Conservation (phyloP, 37 sponge, comb jelly and placozoan species). For the Geodia barretti region DNA sequence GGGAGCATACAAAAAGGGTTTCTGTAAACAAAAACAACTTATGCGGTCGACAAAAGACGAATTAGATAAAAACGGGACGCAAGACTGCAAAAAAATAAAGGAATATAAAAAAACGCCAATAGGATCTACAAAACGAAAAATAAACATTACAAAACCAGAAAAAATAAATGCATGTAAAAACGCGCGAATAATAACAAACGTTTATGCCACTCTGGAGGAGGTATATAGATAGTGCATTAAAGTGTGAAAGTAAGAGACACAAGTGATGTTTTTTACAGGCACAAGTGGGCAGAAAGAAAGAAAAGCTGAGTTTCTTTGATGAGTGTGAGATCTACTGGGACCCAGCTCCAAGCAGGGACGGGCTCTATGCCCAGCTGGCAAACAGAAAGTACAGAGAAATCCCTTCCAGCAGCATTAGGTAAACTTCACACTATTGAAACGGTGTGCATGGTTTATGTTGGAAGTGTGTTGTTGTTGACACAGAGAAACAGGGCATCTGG, state of each 20-base stretch:
- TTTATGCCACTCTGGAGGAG: not conserved
- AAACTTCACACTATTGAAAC: not conserved
- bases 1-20: too few relatives aligned
- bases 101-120: too few relatives aligned
- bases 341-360: conserved; percentile 25
- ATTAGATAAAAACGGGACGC: too few relatives aligned
- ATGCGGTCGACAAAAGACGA: too few relatives aligned
- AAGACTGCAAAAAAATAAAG: too few relatives aligned
- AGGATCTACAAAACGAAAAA: too few relatives aligned
- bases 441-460: not conserved
- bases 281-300: not conserved
- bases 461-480: not conserved
- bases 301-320: not conserved
- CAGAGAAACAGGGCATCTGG: conserved; percentile 8
- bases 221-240: too few relatives aligned
- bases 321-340: conserved; percentile 1
- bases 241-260: too few relatives aligned
- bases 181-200: too few relatives aligned
- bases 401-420: conserved; percentile 4
- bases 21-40: too few relatives aligned
- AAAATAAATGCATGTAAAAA: too few relatives aligned
- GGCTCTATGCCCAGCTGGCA: conserved; percentile 32
- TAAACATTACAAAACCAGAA: too few relatives aligned
- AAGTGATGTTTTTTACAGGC: not conserved
- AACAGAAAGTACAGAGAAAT: conserved; percentile 25